Evolutionary conservation across 1,140 invertebrate species (phyloP).

Genomic region (Odontomachus brunneus): DNA sequence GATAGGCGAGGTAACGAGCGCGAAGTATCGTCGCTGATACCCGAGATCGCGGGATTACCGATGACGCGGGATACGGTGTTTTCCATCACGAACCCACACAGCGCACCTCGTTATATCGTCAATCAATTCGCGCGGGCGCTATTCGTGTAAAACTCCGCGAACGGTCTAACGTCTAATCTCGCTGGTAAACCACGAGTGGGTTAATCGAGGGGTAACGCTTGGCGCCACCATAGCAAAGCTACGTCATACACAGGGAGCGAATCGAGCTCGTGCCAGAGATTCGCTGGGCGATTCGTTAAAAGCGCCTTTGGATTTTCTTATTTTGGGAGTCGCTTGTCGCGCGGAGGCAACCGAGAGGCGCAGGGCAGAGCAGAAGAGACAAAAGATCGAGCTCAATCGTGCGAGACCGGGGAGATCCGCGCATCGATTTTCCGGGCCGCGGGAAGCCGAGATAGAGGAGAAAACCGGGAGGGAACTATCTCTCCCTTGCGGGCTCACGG

Average conservation of each 20-base stretch:
- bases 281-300: neutral
- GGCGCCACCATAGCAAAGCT: no score
- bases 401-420: constrained; percentile 61
- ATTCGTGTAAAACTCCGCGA: no score
- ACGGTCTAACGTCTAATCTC: no score
- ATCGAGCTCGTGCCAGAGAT: no score
- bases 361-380: constrained; percentile 36
- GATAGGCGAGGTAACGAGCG: constrained; percentile 46
- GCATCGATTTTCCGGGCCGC: constrained; percentile 63
- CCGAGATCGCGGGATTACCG: constrained; percentile 47
- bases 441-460: constrained; percentile 47
- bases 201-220: no score
- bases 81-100: no score
- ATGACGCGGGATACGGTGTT: constrained; percentile 14
- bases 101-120: neutral
- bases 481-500: constrained; percentile 49
- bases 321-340: constrained; percentile 21
- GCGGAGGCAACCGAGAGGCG: constrained; percentile 19
- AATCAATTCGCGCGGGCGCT: constrained; percentile 1
- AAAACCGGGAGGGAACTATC: constrained; percentile 57
- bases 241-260: no score
- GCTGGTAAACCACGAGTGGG: no score
- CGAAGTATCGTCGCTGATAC: constrained; percentile 58
- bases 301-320: constrained; percentile 12
- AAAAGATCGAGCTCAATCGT: constrained; percentile 68